Base-by-base conservation (phyloP, 2,113 vertebrate genomes). In the Myrmecophaga tridactyla region DNA sequence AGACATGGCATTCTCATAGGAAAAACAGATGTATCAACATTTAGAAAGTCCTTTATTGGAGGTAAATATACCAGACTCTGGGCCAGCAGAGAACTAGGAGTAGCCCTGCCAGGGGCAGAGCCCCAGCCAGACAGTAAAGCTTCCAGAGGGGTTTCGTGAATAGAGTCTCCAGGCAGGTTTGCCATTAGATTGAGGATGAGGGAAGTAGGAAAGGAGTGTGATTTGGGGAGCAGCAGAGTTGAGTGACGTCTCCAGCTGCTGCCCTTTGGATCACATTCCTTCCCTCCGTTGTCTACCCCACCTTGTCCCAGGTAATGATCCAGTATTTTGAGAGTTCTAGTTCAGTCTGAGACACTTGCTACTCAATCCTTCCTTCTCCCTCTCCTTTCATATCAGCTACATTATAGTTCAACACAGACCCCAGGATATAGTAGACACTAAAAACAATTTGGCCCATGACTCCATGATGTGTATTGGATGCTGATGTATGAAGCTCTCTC, bases 261-360 rank as follows among this genome's bases (percentile, higher is more conserved):
- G n/a, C 62, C 60, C 48, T 78, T 10, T 11, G 27, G 41, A 6
- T 86, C 46, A 3, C 46, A 63, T 29, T 25, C 41, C 43, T 73
- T 73, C 46, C 51, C 13, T 80, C 3, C 39, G 17, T 65, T 25
- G 17, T 5, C 13, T 11, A 7, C 3, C 10, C 9, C 9, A 0
- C 23, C 39, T 41, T 25, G 41, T 36, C 18, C 27, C 8, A 39
- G 15, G 8, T 31, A 41, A 20, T 1, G 60, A 41, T 1, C 3
- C 3, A 5, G 6, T 34, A 29, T 1, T 18, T 7, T 3, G 13
- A 23, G 8, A 31, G 36, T 34, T 88, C 86, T 88, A 72, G 75
- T 20, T 82, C 27, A 89, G 56, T 58, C 62, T 31, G 15, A 94
- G 63, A 43, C n/a, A n/a, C 29, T 65, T 80, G 36, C 58, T 65